Base-by-base conservation (phyloP, 1,140 invertebrate species). In the Ips nitidus region DNA sequence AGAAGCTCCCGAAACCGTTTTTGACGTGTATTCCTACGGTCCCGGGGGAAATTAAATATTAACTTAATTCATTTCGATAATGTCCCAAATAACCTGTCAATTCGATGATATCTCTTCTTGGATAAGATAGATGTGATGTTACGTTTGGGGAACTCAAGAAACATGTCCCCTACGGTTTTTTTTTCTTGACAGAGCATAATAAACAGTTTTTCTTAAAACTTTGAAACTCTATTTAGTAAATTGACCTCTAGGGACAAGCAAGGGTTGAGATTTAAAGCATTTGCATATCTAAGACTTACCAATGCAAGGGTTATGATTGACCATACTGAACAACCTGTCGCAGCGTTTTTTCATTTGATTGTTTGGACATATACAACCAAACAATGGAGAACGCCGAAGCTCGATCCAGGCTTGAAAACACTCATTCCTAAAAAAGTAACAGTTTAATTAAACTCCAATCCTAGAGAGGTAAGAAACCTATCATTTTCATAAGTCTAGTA, bases 251-350 rank as follows among this genome's bases (percentile, higher is more conserved):
- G 22, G 22, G 66, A 58, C 55, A 69, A 61, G 66, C 59, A 56
- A 50, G 43, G 57, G 41, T 40, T 53, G 56, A 69, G 45, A 45
- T 22, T 60, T 40, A 8, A 68, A 52, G 40, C 56, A 60, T 8
- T 5, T 41, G 45, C 6, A 41, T 36, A 47, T 56, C 50, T 36
- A 4, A 38, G 4, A 90, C 92, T 93, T 86, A 95, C 93, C 92
- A 77, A 94, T 89, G 82, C 93, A 95, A 22, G 92, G 92, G 84
- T 95, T 94, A 82, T 94, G 90, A 85, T 95, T 94, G 77, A 94
- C 91, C 77, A 89, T 87, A 69, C 87, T 87, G 82, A 94, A 94
- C 80, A 94, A 92, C 74, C 89, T 84, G 80, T 95, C 91, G 82
- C 93, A 94, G 73, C 90, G 87, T 75, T 89, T 90, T 85, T 94